Percentiles rank a stretch among this genome's conserved stretches.
Evolutionary conservation across 2,888 invertebrate species (phyloP).

Genomic region (Papilio elwesi): DNA sequence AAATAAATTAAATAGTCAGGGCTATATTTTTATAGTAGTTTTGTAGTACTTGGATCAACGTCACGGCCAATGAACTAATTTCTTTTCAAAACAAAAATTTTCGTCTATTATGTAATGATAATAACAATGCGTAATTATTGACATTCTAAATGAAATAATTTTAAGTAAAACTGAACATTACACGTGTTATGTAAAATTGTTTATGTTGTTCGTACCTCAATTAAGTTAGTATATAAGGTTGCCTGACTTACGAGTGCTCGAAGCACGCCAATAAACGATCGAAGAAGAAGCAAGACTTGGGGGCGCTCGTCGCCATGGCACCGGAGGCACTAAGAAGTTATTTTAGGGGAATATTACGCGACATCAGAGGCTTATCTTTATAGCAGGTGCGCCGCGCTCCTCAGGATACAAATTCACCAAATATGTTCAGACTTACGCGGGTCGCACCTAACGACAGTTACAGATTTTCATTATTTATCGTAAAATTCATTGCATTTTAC

Average conservation of each 20-base stretch:
- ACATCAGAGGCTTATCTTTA: conserved; percentile 83
- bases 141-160: too few species aligned
- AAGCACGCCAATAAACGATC: conserved; percentile 49
- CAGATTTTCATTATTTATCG: conserved; percentile 46
- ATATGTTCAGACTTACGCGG: conserved; percentile 80
- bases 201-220: conserved; percentile 3
- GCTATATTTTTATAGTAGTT: too few species aligned
- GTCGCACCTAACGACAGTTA: conserved; percentile 62
- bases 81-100: too few species aligned
- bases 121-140: too few species aligned
- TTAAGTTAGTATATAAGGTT: conserved; percentile 45
- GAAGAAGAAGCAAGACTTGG: conserved; percentile 56
- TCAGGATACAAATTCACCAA: conserved; percentile 78
- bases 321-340: conserved; percentile 83
- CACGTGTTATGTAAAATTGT: conserved; percentile 40
- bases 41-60: too few species aligned
- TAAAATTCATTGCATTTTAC: conserved; percentile 26
- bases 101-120: too few species aligned
- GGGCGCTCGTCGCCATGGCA: conserved; percentile 71
- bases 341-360: conserved; percentile 82
- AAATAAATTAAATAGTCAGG: too few species aligned
- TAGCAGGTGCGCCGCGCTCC: conserved; percentile 80
- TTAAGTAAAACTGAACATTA: background rate
- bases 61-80: too few species aligned
- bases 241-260: conserved; percentile 54